Evolutionary conservation across 2,888 invertebrate genomes (phyloP), one percentile per base, ranked within the genome.

Genomic region (Aromia moschata): DNA sequence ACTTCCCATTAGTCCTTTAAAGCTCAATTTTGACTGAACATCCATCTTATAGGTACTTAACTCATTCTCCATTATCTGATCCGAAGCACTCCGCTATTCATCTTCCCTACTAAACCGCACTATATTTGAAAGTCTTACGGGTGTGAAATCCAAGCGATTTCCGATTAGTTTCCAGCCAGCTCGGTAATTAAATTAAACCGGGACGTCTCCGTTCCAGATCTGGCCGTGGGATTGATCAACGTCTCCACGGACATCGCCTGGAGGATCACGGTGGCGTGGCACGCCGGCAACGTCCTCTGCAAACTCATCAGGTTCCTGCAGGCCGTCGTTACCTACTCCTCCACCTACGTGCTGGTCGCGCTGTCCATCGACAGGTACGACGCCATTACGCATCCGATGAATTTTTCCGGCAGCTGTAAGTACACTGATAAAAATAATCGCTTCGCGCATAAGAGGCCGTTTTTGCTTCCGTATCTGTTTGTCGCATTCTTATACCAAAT

Each of bases 391-490:
- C 92, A 94, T 81, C 96, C 96, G 0, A 94, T 96, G 93, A 95
- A 95, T 82, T 96, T 96, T 81, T 93, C 93, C 51, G 93, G 94
- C 75, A 94, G 94, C 79, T 94, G 95, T 95, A 84, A 92, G 94
- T 92, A 78, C 20, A 40, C n/a, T n/a, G n/a, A n/a, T n/a, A n/a
- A n/a, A n/a, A n/a, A n/a, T n/a, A n/a, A n/a, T n/a, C n/a, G n/a
- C n/a, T n/a, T n/a, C n/a, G n/a, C n/a, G n/a, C n/a, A n/a, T n/a
- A n/a, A n/a, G n/a, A n/a, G n/a, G n/a, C n/a, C n/a, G n/a, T n/a
- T n/a, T n/a, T n/a, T n/a, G n/a, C n/a, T n/a, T n/a, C n/a, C n/a
- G n/a, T n/a, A n/a, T n/a, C n/a, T n/a, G n/a, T n/a, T n/a, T n/a
- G n/a, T n/a, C n/a, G n/a, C n/a, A n/a, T n/a, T n/a, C n/a, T n/a